These are phyloP conservation scores for Ommatoiulus sabulosus DNA, from an alignment of 2,888 invertebrate genomes.

Conservation along the genomic window DNA sequence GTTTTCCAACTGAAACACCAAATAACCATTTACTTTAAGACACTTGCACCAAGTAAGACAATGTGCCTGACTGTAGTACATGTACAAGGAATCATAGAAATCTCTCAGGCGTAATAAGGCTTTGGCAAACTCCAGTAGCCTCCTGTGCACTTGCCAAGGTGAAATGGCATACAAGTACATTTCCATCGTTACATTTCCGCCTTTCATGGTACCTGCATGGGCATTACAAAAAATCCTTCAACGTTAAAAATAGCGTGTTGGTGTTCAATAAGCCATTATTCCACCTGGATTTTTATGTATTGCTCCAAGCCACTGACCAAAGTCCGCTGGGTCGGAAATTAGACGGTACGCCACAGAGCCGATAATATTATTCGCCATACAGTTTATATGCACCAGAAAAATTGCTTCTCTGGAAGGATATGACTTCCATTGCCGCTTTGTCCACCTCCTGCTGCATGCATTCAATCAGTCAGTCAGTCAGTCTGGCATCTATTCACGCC, in stretches of 20 bases:
- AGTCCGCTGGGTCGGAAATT: neutral
- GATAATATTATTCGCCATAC: neutral
- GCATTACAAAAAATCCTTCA: neutral
- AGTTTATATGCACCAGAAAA: neutral
- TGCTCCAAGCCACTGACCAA: neutral
- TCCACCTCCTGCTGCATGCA: slow-evolving; percentile 31
- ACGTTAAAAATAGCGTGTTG: neutral
- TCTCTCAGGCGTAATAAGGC: neutral
- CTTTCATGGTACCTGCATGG: neutral
- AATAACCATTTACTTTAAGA: no score
- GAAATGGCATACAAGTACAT: neutral
- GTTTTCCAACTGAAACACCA: no score
- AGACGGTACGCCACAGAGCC: neutral
- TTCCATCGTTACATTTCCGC: neutral
- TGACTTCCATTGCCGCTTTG: neutral
- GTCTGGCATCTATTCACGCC: neutral
- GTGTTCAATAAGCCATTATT: neutral
- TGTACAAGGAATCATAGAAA: neutral
- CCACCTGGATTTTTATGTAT: neutral
- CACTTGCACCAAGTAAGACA: no score
- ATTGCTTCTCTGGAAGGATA: neutral
- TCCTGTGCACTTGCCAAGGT: neutral
- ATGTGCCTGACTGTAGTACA: no score
- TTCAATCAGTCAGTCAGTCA: slow-evolving; percentile 28
- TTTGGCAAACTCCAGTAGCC: neutral